Percentiles rank a stretch among this genome's conserved stretches.
These are phyloP conservation scores for Hydropsyche betteni DNA, from an alignment of 2,888 invertebrate species.

Conservation along the genomic window DNA sequence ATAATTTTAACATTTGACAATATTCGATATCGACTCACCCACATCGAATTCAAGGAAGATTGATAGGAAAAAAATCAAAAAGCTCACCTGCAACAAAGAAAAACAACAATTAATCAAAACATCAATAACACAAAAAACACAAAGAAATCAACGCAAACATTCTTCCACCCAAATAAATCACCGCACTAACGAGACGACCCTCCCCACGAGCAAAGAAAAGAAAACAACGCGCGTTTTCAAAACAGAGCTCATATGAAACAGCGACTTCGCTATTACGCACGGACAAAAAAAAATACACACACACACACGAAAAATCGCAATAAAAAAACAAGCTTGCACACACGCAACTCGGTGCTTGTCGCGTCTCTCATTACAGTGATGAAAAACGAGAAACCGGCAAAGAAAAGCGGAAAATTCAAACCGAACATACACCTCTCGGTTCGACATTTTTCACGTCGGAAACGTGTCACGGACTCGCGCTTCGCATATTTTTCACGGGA, in stretches of 20 bases:
- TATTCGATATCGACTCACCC: too few species aligned
- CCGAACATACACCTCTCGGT: constrained; percentile 1
- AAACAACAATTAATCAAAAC: constrained; percentile 6
- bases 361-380: constrained; percentile 31
- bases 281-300: too few species aligned
- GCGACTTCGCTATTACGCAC: neutral
- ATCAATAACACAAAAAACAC: too few species aligned
- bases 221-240: neutral
- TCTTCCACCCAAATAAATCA: too few species aligned
- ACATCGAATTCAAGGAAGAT: too few species aligned
- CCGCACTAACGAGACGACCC: too few species aligned
- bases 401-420: constrained; percentile 33
- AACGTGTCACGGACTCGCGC: constrained; percentile 35
- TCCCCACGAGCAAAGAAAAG: too few species aligned
- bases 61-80: neutral
- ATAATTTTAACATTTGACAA: too few species aligned
- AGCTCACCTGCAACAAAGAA: constrained; percentile 39
- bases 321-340: too few species aligned
- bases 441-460: constrained; percentile 36
- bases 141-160: too few species aligned
- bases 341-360: neutral
- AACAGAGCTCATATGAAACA: neutral
- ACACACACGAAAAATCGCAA: too few species aligned
- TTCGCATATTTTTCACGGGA: constrained; percentile 38
- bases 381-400: constrained; percentile 28